Base-by-base conservation (phyloP, 2,113 vertebrate species). In the Anthoscopus minutus region DNA sequence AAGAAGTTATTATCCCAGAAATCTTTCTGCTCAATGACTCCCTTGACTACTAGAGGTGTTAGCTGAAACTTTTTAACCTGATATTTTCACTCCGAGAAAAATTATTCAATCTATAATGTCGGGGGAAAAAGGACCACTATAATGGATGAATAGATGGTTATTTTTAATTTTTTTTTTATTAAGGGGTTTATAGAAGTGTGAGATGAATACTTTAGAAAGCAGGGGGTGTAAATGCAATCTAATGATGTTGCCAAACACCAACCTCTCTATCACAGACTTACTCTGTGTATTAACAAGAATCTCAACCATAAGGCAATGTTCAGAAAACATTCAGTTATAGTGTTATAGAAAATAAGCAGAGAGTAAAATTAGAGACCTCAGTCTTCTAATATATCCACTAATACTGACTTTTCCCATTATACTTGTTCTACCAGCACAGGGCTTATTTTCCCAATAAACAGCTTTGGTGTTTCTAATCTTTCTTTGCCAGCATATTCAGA, bases 221-320 rank as follows among this genome's bases (percentile, higher is more conserved):
- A 4, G 4, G 20, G 4, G 7, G 2, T 3, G 4, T 17, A 11
- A 58, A 58, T 4, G 5, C 1, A 4, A 57, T 21, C 11, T 45
- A 35, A 58, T 27, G 6, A n/a, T 37, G 15, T 23, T 47, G 57
- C 18, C 18, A 79, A 61, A 72, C 24, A 61, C 7, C 37, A 8
- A 5, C 17, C 6, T 57, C 22, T 78, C 8, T 21, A 27, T 9
- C 71, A n/a, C 47, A 84, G 65, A 53, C 23, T 61, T 47, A 6
- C 6, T 47, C 16, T 16, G 5, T 44, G 6, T 76, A 53, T 70
- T 73, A 73, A 47, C 7, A 70, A 38, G 8, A 30, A 13, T 38
- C 31, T 66, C 10, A 11, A 13, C 9, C 35, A 50, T 10, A 60
- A 81, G 6, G 6, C 30, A n/a, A 35, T 5, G 2, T 18, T 77